These are phyloP conservation scores for Mormyrus hasselquistii DNA, from an alignment of 2,797 vertebrate species.

Conservation along the genomic window DNA sequence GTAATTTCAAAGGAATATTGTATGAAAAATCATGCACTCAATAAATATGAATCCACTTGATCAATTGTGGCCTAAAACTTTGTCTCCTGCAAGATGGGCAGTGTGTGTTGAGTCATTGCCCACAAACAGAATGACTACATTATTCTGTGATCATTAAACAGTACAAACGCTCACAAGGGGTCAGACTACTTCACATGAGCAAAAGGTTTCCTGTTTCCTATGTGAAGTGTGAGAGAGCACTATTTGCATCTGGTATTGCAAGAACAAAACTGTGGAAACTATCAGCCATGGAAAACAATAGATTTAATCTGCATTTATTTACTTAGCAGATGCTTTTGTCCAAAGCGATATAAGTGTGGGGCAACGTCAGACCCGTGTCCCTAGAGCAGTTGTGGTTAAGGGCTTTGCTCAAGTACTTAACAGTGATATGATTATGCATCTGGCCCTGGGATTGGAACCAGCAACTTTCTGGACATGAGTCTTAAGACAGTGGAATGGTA, in stretches of 20 bases:
- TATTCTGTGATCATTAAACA: constrained; percentile 27
- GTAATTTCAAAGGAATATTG: constrained; percentile 78
- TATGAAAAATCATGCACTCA: constrained; percentile 72
- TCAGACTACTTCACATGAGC: not conserved
- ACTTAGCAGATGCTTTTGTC: not conserved
- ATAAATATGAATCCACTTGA: constrained; percentile 54
- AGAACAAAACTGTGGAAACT: not conserved
- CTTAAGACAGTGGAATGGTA: not conserved
- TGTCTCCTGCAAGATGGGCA: not conserved
- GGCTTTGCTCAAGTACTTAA: not conserved
- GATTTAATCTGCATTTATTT: not conserved
- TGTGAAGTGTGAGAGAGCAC: not conserved
- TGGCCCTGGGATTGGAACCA: not conserved
- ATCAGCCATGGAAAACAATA: not conserved
- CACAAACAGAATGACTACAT: constrained; percentile 36
- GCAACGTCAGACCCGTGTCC: not conserved
- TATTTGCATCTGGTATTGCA: not conserved
- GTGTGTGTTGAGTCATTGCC: not conserved
- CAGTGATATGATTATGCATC: not conserved
- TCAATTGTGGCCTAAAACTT: constrained; percentile 44
- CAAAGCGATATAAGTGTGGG: not conserved
- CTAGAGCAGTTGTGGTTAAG: not conserved
- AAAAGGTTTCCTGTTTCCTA: not conserved
- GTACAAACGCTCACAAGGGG: not conserved
- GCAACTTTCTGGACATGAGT: not conserved